Evolutionary conservation across 2,888 invertebrate genomes (phyloP).

Genomic region (Hydropsyche betteni): DNA sequence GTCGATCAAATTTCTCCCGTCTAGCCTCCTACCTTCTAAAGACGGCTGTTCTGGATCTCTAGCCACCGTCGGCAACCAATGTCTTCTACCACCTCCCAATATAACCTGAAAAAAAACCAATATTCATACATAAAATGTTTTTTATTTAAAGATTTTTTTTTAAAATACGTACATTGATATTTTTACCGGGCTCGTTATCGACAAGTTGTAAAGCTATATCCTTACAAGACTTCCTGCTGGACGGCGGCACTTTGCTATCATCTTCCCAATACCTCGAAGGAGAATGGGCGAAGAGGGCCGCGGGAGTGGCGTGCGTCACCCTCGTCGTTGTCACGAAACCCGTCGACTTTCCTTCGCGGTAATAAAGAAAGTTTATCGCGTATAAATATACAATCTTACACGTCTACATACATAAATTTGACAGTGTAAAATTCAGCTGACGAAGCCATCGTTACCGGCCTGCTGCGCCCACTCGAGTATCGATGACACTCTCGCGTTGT

Average conservation of each 20-base stretch:
- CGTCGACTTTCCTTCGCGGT: conserved; percentile 73
- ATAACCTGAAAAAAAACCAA: conserved; percentile 68
- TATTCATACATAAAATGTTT: conserved; percentile 24
- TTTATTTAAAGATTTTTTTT: neutral
- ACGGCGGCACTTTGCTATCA: conserved; percentile 77
- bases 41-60: conserved; percentile 75
- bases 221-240: conserved; percentile 76
- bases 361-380: too few relatives aligned
- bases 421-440: neutral
- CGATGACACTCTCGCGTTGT: conserved; percentile 69
- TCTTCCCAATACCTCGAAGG: conserved; percentile 83
- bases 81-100: conserved; percentile 79
- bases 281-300: conserved; percentile 79
- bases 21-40: conserved; percentile 76
- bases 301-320: conserved; percentile 82
- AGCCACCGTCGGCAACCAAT: conserved; percentile 78
- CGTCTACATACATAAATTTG: too few relatives aligned
- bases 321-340: conserved; percentile 83
- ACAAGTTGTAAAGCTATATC: conserved; percentile 82
- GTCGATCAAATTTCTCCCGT: conserved; percentile 81
- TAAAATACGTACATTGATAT: conserved; percentile 70
- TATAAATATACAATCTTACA: too few relatives aligned
- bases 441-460: conserved; percentile 62
- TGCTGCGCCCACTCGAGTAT: conserved; percentile 73
- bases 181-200: conserved; percentile 79